These are phyloP conservation scores for Porites cylindrica DNA, from an alignment of 92 coral and sea anemone species.

Conservation along the genomic window DNA sequence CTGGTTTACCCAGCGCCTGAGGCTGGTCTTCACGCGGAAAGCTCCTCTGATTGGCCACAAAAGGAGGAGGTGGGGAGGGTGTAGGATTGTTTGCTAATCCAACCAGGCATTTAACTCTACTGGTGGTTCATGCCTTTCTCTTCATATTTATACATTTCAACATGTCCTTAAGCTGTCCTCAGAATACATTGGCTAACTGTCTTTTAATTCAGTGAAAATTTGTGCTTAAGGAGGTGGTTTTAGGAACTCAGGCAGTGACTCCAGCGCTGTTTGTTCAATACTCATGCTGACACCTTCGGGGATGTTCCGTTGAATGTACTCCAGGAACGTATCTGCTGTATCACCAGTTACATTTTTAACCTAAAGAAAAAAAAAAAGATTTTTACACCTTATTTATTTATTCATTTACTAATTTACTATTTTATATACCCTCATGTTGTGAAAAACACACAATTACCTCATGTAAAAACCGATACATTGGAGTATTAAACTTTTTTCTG, in stretches of 20 bases:
- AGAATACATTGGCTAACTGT: neutral
- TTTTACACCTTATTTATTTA: neutral
- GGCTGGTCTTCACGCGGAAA: too few species aligned
- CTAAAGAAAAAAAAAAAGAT: slow-evolving; percentile 29
- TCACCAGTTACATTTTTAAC: slow-evolving; percentile 84
- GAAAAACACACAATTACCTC: too few species aligned
- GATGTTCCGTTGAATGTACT: slow-evolving; percentile 94
- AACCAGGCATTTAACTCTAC: too few species aligned
- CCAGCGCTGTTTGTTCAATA: slow-evolving; percentile 89
- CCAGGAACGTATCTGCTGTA: slow-evolving; percentile 95
- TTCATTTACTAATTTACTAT: too few species aligned
- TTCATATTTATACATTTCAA: neutral
- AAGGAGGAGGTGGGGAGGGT: too few species aligned
- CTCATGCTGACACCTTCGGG: slow-evolving; percentile 99
- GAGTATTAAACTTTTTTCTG: too few species aligned
- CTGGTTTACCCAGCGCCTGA: too few species aligned
- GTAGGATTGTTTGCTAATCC: too few species aligned
- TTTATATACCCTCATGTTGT: too few species aligned
- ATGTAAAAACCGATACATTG: too few species aligned
- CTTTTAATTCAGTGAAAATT: slow-evolving; percentile 28
- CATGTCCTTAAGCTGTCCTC: neutral
- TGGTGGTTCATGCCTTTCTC: neutral
- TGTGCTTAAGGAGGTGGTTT: slow-evolving; percentile 90
- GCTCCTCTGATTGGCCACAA: too few species aligned
- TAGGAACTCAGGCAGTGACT: slow-evolving; percentile 70